Percentiles rank a stretch among this genome's conserved stretches.
Conservation (phyloP, 1,140 invertebrate species). For the Macrocentrus cingulum region DNA sequence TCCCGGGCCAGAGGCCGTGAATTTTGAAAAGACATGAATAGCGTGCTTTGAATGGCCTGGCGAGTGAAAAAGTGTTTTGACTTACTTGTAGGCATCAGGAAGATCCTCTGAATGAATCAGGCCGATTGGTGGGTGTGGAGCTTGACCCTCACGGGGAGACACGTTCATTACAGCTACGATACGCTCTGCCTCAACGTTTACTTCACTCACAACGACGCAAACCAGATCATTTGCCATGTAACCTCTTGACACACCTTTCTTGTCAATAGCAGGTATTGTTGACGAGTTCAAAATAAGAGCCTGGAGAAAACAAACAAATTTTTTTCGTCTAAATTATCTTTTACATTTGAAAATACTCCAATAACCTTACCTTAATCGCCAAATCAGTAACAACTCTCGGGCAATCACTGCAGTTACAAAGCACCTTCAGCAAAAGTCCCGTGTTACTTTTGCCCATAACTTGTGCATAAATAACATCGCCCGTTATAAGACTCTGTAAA, state of each 20-base stretch:
- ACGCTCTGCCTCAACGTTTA: conserved; percentile 83
- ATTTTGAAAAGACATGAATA: conserved; percentile 5
- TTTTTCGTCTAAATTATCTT: not conserved
- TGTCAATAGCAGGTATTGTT: conserved; percentile 74
- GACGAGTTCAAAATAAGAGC: conserved; percentile 58
- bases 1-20: no score
- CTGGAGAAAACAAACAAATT: conserved; percentile 32
- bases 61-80: conserved; percentile 30
- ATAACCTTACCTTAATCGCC: conserved; percentile 76
- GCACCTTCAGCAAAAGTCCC: conserved; percentile 77
- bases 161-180: conserved; percentile 85
- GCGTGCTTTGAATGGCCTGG: conserved; percentile 29
- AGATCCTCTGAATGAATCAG: conserved; percentile 83
- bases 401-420: conserved; percentile 78
- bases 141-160: conserved; percentile 68
- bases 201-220: conserved; percentile 85
- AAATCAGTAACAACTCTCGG: conserved; percentile 80
- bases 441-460: conserved; percentile 72
- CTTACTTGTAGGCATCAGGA: conserved; percentile 85
- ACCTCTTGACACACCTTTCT: conserved; percentile 75
- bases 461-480: conserved; percentile 81
- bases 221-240: conserved; percentile 82
- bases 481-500: conserved; percentile 74
- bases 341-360: no score
- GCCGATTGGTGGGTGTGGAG: conserved; percentile 73